Conservation (phyloP, 2,113 vertebrate genomes). For the Burhinus bistriatus region DNA sequence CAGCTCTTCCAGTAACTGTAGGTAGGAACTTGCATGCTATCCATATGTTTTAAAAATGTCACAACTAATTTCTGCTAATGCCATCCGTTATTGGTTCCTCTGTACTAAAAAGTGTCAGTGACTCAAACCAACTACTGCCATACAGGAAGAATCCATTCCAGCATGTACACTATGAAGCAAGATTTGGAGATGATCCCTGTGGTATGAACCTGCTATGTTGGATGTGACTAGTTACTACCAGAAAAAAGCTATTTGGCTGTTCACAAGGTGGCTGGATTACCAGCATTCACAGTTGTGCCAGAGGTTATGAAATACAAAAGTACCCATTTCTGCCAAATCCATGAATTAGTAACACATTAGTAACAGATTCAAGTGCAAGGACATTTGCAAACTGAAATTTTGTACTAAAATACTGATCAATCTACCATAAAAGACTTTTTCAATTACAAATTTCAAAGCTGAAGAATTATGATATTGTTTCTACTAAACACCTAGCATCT, state of each 20-base stretch:
- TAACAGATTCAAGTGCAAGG: neutral
- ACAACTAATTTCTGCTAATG: conserved; percentile 51
- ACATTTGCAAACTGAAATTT: neutral
- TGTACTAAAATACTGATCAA: neutral
- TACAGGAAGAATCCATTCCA: neutral
- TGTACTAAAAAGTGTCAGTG: neutral
- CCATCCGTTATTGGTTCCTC: neutral
- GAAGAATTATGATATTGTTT: neutral
- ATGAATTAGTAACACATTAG: neutral
- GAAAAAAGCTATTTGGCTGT: neutral
- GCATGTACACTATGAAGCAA: neutral
- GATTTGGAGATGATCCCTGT: neutral
- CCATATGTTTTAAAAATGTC: conserved; percentile 53
- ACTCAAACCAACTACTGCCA: neutral
- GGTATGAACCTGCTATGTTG: neutral
- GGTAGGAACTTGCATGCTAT: neutral
- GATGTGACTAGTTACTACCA: neutral
- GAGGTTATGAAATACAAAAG: neutral
- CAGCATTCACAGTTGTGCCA: neutral
- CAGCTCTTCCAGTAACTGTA: neutral
- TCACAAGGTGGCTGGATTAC: neutral
- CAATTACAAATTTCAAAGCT: neutral
- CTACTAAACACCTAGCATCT: neutral
- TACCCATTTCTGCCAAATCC: neutral
- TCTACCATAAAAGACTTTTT: neutral